A percentile compares a stretch with the other conserved stretches of the same genome.
These are phyloP conservation scores for Taphrorychus bicolor DNA, from an alignment of 2,888 invertebrate genomes.

Conservation along the genomic window DNA sequence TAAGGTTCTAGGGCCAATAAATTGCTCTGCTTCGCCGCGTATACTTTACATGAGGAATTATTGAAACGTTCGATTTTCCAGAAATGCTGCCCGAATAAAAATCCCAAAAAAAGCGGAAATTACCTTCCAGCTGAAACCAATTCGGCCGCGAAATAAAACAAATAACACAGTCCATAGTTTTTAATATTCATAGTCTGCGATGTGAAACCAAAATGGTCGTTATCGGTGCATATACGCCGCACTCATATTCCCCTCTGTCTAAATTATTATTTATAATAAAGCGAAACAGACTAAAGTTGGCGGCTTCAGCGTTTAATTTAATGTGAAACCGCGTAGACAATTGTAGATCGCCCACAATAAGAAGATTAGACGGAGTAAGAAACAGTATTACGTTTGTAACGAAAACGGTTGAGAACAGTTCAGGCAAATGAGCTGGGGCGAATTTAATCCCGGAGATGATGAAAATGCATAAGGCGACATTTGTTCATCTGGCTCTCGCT, in stretches of 20 bases:
- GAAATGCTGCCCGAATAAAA: neutral
- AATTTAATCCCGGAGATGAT: slow-evolving; percentile 35
- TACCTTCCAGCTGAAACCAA: slow-evolving; percentile 7
- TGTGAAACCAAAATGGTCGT: neutral
- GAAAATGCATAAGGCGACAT: slow-evolving; percentile 37
- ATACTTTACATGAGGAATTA: neutral
- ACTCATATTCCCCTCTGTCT: neutral
- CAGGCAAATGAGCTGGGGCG: slow-evolving; percentile 34
- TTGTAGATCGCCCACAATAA: slow-evolving; percentile 24
- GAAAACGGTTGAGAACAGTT: slow-evolving; percentile 27
- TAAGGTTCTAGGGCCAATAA: neutral
- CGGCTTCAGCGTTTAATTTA: slow-evolving; percentile 5
- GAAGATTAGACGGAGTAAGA: slow-evolving; percentile 21
- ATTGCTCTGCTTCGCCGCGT: neutral
- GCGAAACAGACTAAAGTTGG: neutral
- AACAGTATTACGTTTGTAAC: slow-evolving; percentile 32
- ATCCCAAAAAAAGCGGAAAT: neutral
- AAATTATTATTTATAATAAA: neutral
- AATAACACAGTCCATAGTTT: slow-evolving; percentile 7
- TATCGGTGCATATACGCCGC: neutral
- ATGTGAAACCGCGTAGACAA: slow-evolving; percentile 10
- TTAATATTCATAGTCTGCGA: slow-evolving; percentile 5
- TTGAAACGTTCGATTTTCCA: neutral
- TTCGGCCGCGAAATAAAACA: slow-evolving; percentile 24
- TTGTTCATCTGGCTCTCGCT: slow-evolving; percentile 26